phyloP scores from a whole-genome alignment of 2,113 vertebrate species.

The Tetrao urogallus region DNA sequence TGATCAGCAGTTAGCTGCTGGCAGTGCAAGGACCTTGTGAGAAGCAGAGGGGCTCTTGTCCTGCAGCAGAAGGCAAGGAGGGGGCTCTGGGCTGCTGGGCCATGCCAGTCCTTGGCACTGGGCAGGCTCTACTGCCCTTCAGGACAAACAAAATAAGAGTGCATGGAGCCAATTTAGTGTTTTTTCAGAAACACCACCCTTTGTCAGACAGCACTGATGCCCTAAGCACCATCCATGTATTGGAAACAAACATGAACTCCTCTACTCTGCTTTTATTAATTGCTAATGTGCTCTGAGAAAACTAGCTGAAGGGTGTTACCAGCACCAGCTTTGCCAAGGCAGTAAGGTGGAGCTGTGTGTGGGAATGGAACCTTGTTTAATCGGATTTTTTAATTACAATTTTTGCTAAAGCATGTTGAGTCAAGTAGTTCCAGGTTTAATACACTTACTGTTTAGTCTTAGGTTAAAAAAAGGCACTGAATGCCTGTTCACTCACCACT shows the following conservation, averaged over 20 bases:
- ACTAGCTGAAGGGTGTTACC: conserved; percentile 67
- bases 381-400: conserved; percentile 71
- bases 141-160: not conserved
- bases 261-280: not conserved
- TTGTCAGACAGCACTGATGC: not conserved
- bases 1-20: not conserved
- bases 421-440: conserved; percentile 61
- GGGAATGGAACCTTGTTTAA: conserved; percentile 77
- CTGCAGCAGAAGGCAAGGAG: not conserved
- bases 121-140: not conserved
- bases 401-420: conserved; percentile 72
- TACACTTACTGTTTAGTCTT: not conserved
- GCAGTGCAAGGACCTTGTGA: not conserved
- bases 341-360: conserved; percentile 74
- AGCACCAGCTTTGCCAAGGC: conserved; percentile 52
- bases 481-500: not conserved
- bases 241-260: conserved; percentile 40
- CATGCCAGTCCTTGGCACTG: not conserved
- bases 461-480: not conserved
- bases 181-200: not conserved
- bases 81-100: fast-evolving
- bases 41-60: not conserved
- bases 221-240: not conserved
- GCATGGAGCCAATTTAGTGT: not conserved
- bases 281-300: conserved; percentile 25